Evolutionary conservation across 2,797 vertebrate species (phyloP), one percentile per base, ranked within the genome.

Genomic region (Oryzias dopingdopingensis): DNA sequence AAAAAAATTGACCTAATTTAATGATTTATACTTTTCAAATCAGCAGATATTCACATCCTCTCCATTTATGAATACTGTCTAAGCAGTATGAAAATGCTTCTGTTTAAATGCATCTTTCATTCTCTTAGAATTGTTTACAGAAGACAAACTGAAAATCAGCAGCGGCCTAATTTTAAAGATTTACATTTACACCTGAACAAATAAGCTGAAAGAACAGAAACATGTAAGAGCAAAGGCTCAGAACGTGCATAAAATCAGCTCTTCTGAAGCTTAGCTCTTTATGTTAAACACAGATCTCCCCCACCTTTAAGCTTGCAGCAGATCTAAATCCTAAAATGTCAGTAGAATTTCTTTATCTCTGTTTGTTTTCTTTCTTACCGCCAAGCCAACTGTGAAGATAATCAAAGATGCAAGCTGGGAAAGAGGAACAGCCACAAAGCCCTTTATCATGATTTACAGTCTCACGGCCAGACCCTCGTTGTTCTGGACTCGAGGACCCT

Each of bases 391-490:
- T 72, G 81, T 75, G 85, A 79, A 83, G 71, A 85, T 87, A 81
- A 86, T 84, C 83, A 86, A 74, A 67, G 54, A 74, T 43, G 59
- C 59, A 37, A 45, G 59, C 58, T 14, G 56, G 55, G 77, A 79
- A 86, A 64, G 77, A 76, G 49, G 65, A 74, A 70, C 72, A 41
- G 79, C 5, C 41, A 67, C 67, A 24, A 42, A 70, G 80, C 68
- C 76, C 91, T 93, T 93, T 92, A 92, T 88, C 90, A 86, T 92
- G 93, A 95, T 94, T 94, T 93, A 96, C 94, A 93, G 92, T 92
- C 0, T 87, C 90, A 85, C 86, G 85, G 85, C 89, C 86, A 89
- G 91, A 88, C 90, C 86, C 86, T 82, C 88, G 85, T 85, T 80
- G 23, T 56, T 88, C 90, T 86, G 90, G 92, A 91, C 92, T 87